Conservation (phyloP, 1,140 invertebrate species). For the Euborellia annulipes region DNA sequence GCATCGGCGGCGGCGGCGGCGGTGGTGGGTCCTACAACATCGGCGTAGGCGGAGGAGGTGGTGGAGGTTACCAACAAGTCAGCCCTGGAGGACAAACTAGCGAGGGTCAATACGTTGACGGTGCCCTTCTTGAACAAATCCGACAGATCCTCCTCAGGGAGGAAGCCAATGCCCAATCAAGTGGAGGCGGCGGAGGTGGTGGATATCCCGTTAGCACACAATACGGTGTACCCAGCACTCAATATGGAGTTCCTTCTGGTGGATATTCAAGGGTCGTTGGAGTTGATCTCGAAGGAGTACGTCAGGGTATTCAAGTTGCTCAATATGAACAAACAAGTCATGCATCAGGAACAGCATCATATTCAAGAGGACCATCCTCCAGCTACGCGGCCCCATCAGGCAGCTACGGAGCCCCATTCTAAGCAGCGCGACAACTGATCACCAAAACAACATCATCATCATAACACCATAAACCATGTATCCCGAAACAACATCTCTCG, state of each 20-base stretch:
- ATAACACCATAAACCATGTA: neutral
- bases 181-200: conserved; percentile 27
- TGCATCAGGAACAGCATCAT: conserved; percentile 22
- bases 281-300: conserved; percentile 55
- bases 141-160: conserved; percentile 64
- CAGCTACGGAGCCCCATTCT: conserved; percentile 38
- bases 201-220: conserved; percentile 28
- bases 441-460: neutral
- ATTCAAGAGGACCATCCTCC: conserved; percentile 7
- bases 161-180: conserved; percentile 42
- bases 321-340: conserved; percentile 42
- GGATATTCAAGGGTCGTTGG: conserved; percentile 48
- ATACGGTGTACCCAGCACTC: conserved; percentile 33
- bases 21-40: conserved; percentile 29
- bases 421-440: neutral
- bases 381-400: conserved; percentile 37
- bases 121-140: conserved; percentile 58
- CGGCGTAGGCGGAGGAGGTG: conserved; percentile 29
- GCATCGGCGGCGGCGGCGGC: conserved; percentile 30
- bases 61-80: conserved; percentile 54
- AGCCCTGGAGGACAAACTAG: conserved; percentile 52
- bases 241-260: conserved; percentile 37
- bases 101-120: conserved; percentile 63
- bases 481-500: neutral
- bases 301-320: conserved; percentile 58